These are phyloP conservation scores for Lacerta agilis DNA, from an alignment of 2,797 vertebrate species.

Conservation along the genomic window DNA sequence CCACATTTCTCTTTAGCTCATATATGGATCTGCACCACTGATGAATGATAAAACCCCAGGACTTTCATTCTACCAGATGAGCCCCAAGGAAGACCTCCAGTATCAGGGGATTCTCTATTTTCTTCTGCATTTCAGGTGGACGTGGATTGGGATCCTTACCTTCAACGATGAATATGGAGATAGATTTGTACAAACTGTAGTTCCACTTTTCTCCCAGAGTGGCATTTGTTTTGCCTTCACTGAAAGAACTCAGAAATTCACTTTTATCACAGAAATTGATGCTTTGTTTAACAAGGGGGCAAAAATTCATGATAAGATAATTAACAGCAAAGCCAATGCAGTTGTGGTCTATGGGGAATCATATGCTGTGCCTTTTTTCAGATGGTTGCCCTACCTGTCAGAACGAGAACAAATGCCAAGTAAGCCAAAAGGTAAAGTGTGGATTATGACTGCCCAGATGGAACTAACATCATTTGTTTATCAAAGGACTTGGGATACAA, in stretches of 20 bases:
- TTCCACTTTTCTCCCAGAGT: not conserved
- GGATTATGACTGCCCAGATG: constrained; percentile 6
- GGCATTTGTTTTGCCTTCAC: not conserved
- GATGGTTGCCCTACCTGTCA: not conserved
- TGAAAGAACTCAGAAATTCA: too few species aligned
- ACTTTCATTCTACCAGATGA: not conserved
- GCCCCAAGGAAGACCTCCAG: constrained; percentile 1
- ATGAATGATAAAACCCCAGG: not conserved
- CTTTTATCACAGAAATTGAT: not conserved
- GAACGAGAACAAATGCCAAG: not conserved
- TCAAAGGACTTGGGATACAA: not conserved
- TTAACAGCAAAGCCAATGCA: not conserved
- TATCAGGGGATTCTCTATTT: not conserved
- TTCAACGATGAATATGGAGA: not conserved
- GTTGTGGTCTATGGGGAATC: not conserved
- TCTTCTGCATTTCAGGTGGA: constrained; percentile 14
- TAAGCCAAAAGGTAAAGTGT: not conserved
- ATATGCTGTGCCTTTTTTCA: not conserved
- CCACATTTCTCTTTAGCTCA: not conserved
- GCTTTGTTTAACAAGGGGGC: not conserved
- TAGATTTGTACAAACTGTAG: not conserved
- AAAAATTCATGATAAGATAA: not conserved
- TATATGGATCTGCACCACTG: not conserved
- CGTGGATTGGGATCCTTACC: constrained; percentile 7
- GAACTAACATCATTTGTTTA: not conserved